These are phyloP conservation scores for Orius insidiosus DNA, from an alignment of 1,140 invertebrate species.

Conservation along the genomic window DNA sequence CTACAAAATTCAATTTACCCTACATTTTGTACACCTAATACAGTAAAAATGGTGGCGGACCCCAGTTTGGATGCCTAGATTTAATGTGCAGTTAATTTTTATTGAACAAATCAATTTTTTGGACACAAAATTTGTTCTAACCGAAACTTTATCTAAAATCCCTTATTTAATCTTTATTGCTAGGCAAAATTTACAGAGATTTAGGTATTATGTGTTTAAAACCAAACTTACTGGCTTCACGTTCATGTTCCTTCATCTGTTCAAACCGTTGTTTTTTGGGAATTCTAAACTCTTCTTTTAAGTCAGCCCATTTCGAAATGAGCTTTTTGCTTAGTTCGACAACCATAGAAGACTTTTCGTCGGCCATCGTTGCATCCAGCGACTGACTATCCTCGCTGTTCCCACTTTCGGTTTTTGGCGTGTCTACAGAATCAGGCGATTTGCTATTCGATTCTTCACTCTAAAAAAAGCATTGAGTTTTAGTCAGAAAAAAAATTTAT, in stretches of 20 bases:
- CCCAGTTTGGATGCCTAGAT: constrained; percentile 85
- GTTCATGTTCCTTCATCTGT: constrained; percentile 82
- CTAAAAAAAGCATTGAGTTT: constrained; percentile 27
- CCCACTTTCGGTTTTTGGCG: constrained; percentile 6
- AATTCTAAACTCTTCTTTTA: constrained; percentile 84
- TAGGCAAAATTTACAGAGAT: too few relatives aligned
- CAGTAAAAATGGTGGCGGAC: constrained; percentile 88
- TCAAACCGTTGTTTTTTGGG: constrained; percentile 86
- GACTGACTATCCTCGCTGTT: neutral
- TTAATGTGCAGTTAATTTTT: too few relatives aligned
- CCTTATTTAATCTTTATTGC: too few relatives aligned
- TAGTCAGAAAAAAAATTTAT: constrained; percentile 94
- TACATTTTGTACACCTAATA: constrained; percentile 28
- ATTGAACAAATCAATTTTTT: too few relatives aligned
- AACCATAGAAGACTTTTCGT: neutral
- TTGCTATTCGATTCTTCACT: neutral
- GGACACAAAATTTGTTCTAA: too few relatives aligned
- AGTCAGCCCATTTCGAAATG: constrained; percentile 53
- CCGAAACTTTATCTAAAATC: too few relatives aligned
- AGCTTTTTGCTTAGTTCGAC: constrained; percentile 27
- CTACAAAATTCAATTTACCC: too few relatives aligned
- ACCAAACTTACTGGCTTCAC: constrained; percentile 55
- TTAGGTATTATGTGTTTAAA: too few relatives aligned
- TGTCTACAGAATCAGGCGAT: constrained; percentile 3
- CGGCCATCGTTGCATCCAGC: neutral